Evolutionary conservation across 2,888 invertebrate genomes (phyloP).

Genomic region (Phaedon cochleariae): DNA sequence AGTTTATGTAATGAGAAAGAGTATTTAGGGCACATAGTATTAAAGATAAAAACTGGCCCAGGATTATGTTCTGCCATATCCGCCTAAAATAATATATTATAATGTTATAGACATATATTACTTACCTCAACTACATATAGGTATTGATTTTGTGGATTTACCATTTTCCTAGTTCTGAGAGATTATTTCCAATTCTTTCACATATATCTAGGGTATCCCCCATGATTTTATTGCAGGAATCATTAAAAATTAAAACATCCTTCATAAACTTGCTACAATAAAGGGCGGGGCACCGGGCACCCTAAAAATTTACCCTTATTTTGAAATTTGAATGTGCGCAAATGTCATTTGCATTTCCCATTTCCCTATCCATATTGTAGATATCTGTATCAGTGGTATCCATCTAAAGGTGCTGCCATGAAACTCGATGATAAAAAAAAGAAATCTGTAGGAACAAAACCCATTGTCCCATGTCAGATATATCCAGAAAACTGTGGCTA

Average conservation of each 20-base stretch:
- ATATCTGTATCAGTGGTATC: too few relatives aligned
- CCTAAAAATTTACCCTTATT: slow-evolving; percentile 31
- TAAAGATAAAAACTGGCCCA: slow-evolving; percentile 80
- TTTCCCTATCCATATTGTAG: too few relatives aligned
- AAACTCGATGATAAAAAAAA: too few relatives aligned
- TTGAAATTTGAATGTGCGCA: slow-evolving; percentile 41
- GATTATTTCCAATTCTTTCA: slow-evolving; percentile 73
- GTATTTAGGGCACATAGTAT: slow-evolving; percentile 81
- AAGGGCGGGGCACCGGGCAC: slow-evolving; percentile 50
- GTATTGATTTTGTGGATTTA: slow-evolving; percentile 55
- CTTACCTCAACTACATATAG: too few relatives aligned
- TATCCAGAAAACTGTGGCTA: too few relatives aligned
- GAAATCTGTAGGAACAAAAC: too few relatives aligned
- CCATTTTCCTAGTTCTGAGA: slow-evolving; percentile 77
- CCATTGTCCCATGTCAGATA: too few relatives aligned
- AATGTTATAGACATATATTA: too few relatives aligned
- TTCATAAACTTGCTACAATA: slow-evolving; percentile 29
- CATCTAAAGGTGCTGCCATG: too few relatives aligned
- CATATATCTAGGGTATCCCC: slow-evolving; percentile 65
- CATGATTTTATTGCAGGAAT: slow-evolving; percentile 46
- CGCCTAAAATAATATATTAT: slow-evolving; percentile 63
- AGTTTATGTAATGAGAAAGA: slow-evolving; percentile 75
- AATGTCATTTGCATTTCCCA: slow-evolving; percentile 27
- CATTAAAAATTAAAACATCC: slow-evolving; percentile 37
- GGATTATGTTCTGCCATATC: slow-evolving; percentile 76